Conservation (phyloP, 2,888 invertebrate species). For the Blastobasis adustella region DNA sequence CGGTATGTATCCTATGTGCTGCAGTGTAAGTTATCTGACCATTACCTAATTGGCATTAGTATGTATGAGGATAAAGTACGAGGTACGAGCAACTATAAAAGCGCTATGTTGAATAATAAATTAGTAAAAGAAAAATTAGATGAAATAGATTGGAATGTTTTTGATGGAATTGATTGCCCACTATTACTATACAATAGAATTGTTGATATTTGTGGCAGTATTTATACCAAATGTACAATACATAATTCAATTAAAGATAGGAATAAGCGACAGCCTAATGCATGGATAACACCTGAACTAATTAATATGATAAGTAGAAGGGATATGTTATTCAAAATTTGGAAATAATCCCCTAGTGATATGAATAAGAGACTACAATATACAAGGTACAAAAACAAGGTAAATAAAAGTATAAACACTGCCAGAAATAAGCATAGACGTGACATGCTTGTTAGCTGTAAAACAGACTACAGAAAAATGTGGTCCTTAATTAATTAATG, state of each 20-base stretch:
- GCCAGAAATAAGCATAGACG: neutral
- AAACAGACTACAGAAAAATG: neutral
- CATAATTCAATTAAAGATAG: neutral
- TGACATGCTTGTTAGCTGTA: neutral
- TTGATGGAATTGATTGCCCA: too few relatives aligned
- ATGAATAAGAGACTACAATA: constrained; percentile 5
- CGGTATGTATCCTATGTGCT: neutral
- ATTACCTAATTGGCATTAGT: neutral
- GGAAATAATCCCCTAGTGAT: constrained; percentile 4
- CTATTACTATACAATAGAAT: too few relatives aligned
- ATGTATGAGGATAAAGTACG: too few relatives aligned
- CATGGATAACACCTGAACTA: constrained; percentile 4
- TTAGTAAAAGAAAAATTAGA: neutral
- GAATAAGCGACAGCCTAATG: neutral
- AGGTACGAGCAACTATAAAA: too few relatives aligned
- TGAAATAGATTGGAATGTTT: neutral
- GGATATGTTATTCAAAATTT: constrained; percentile 2
- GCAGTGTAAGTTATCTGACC: neutral
- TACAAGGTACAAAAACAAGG: constrained; percentile 2
- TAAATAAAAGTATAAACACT: neutral
- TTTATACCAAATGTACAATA: neutral
- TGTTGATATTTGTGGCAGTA: neutral
- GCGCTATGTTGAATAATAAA: neutral
- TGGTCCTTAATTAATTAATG: neutral
- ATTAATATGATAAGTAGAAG: neutral